Conservation (phyloP, 2,113 vertebrate species). For the Columbina picui region DNA sequence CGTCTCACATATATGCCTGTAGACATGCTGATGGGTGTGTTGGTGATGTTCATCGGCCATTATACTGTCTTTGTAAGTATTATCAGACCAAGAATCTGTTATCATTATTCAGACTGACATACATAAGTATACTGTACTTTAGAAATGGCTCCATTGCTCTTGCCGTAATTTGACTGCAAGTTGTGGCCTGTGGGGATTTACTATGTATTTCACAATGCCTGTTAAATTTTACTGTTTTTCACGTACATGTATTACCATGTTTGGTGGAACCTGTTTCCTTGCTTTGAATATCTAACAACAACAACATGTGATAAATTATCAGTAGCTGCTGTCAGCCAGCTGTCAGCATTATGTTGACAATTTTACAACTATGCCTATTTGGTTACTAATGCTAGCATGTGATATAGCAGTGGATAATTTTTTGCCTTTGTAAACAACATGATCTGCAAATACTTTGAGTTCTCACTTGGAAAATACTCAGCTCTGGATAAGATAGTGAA, state of each 20-base stretch:
- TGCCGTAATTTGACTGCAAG: neutral
- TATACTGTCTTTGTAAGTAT: neutral
- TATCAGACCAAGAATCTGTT: neutral
- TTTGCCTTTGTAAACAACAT: neutral
- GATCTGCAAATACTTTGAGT: neutral
- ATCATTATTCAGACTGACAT: neutral
- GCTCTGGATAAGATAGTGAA: neutral
- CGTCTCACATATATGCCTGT: neutral
- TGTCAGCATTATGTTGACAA: neutral
- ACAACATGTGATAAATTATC: neutral
- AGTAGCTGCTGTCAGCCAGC: neutral
- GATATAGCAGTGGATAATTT: neutral
- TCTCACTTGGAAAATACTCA: neutral
- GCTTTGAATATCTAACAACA: neutral
- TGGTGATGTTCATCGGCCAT: neutral
- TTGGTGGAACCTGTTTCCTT: neutral
- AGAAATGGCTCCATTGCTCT: neutral
- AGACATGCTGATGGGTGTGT: neutral
- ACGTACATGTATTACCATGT: neutral
- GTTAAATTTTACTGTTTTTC: neutral
- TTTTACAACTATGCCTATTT: neutral
- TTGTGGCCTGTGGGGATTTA: neutral
- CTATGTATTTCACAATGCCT: neutral
- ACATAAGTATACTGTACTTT: neutral
- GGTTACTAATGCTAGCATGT: neutral